phyloP scores from a whole-genome alignment of 1,140 invertebrate species.

The Oscheius sp. region DNA sequence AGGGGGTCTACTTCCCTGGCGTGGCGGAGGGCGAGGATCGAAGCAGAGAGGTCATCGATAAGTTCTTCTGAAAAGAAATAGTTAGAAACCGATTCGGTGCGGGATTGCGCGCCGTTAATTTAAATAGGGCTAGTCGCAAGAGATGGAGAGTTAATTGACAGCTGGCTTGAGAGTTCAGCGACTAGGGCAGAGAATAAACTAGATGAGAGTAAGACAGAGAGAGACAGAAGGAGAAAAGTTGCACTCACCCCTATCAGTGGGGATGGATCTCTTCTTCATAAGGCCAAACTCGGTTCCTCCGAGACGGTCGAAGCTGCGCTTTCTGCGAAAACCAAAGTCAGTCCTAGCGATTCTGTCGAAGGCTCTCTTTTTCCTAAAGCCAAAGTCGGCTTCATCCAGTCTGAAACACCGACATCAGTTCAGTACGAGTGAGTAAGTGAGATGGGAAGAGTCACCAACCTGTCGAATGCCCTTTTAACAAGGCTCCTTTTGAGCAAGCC shows the following conservation, averaged over 20 bases:
- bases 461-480: neutral
- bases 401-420: neutral
- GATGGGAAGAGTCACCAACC: neutral
- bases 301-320: neutral
- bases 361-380: neutral
- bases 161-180: no score
- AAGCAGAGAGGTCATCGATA: neutral
- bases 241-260: neutral
- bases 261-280: neutral
- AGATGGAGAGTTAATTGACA: no score
- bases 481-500: neutral
- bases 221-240: no score
- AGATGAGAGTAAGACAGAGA: no score
- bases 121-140: no score
- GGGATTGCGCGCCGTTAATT: no score
- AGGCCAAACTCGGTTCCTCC: neutral
- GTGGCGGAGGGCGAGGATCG: neutral
- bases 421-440: neutral
- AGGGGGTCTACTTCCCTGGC: neutral
- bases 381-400: neutral
- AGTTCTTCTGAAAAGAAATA: constrained; percentile 4
- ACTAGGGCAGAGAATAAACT: no score
- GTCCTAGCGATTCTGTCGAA: neutral
- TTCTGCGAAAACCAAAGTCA: neutral
- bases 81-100: no score